These are phyloP conservation scores for Koerneria pararmatus DNA, from an alignment of 2,888 invertebrate genomes.

Conservation along the genomic window DNA sequence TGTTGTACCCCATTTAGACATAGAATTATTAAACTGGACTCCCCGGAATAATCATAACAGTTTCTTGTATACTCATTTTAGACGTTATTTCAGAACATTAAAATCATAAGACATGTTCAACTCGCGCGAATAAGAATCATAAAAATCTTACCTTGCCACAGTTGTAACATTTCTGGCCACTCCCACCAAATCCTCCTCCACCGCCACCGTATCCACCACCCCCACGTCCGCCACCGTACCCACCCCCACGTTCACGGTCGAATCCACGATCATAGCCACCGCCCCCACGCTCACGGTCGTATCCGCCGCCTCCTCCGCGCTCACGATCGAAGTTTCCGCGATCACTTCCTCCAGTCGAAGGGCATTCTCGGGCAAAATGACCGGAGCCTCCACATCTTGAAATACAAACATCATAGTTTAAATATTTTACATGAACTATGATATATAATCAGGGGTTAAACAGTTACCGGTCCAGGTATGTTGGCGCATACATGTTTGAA, in stretches of 20 bases:
- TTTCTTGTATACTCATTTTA: too few species aligned
- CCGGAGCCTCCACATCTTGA: conserved; percentile 27
- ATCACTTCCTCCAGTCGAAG: conserved; percentile 13
- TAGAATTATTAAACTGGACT: too few species aligned
- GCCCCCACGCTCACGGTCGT: too few species aligned
- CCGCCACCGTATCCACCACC: conserved; percentile 10
- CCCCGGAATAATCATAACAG: too few species aligned
- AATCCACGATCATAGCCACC: conserved; percentile 24
- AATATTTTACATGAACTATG: too few species aligned
- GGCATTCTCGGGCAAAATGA: conserved; percentile 36
- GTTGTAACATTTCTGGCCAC: conserved; percentile 47
- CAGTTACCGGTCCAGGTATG: too few species aligned
- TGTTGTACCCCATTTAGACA: too few species aligned
- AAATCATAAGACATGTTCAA: too few species aligned
- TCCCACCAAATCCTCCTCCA: conserved; percentile 21
- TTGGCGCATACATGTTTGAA: too few species aligned
- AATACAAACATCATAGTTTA: too few species aligned
- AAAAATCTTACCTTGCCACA: conserved; percentile 37
- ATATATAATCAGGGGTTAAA: too few species aligned
- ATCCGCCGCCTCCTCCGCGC: conserved; percentile 21
- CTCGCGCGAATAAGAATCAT: neutral
- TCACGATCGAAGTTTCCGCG: conserved; percentile 11
- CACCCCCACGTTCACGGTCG: conserved; percentile 28
- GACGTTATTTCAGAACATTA: too few species aligned
- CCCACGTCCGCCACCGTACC: conserved; percentile 24